Conservation (phyloP, 92 coral and sea anemone species). For the Muricea muricata region DNA sequence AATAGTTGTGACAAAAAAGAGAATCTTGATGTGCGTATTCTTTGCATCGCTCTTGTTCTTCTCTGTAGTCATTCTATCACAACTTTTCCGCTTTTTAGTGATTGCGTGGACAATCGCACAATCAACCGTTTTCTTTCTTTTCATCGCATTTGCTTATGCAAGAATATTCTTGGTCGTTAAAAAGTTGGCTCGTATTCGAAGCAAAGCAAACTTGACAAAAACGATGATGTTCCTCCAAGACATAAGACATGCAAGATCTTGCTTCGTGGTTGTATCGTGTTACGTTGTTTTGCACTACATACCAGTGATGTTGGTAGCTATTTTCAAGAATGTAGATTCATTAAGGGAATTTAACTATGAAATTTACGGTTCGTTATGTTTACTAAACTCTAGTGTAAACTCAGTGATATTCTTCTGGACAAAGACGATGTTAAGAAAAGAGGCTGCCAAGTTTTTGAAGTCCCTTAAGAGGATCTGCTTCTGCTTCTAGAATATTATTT, state of each 20-base stretch:
- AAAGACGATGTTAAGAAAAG: not conserved
- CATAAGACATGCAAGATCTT: not conserved
- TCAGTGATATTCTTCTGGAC: not conserved
- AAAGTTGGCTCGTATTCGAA: not conserved
- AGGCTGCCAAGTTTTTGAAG: not conserved
- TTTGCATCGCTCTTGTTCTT: not conserved
- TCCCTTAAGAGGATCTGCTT: too few species aligned
- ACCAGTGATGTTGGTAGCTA: not conserved
- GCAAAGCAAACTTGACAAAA: not conserved
- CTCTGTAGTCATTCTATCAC: not conserved
- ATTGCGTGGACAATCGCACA: not conserved
- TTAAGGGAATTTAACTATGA: not conserved
- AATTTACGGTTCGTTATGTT: not conserved
- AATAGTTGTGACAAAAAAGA: constrained; percentile 23
- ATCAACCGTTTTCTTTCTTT: not conserved
- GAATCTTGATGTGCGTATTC: constrained; percentile 11
- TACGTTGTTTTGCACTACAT: not conserved
- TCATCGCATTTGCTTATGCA: constrained; percentile 31
- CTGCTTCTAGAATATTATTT: too few species aligned
- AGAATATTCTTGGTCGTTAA: constrained; percentile 15
- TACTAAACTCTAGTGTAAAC: not conserved
- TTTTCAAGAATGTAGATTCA: not conserved
- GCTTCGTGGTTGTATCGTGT: not conserved
- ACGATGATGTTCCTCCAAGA: not conserved
- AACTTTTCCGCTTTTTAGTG: too few species aligned